A percentile compares a stretch with the other conserved stretches of the same genome.
Conservation (phyloP, 2,113 vertebrate genomes). For the Paradisaea rubra region DNA sequence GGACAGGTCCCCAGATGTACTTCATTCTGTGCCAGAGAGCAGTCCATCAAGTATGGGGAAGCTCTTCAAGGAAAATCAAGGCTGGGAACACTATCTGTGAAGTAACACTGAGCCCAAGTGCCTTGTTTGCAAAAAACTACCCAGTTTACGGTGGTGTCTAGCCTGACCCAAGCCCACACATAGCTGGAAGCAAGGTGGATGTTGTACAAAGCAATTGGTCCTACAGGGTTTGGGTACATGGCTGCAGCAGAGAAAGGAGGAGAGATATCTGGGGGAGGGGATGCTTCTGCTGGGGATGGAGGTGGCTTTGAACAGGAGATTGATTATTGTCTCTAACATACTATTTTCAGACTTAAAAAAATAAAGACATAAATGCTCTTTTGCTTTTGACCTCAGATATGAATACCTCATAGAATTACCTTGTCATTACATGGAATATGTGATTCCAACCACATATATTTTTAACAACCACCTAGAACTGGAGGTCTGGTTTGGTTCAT, state of each 20-base stretch:
- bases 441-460: background rate
- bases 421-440: background rate
- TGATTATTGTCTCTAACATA: background rate
- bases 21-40: background rate
- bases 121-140: background rate
- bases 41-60: background rate
- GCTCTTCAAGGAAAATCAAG: slow-evolving; percentile 35
- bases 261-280: background rate
- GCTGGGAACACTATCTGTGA: slow-evolving; percentile 10
- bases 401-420: background rate
- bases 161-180: background rate
- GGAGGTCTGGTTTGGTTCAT: background rate
- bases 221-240: accelerated
- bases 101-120: background rate
- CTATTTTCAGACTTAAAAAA: background rate
- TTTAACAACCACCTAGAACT: background rate
- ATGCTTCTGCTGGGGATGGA: background rate
- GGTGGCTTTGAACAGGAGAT: background rate
- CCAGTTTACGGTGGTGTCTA: background rate
- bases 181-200: background rate
- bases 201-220: background rate
- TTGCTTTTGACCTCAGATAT: background rate
- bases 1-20: slow-evolving; percentile 9
- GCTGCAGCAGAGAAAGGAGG: background rate
- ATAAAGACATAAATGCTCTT: background rate